Conservation (phyloP, 1,140 invertebrate genomes). For the Dermatophagoides farinae region DNA sequence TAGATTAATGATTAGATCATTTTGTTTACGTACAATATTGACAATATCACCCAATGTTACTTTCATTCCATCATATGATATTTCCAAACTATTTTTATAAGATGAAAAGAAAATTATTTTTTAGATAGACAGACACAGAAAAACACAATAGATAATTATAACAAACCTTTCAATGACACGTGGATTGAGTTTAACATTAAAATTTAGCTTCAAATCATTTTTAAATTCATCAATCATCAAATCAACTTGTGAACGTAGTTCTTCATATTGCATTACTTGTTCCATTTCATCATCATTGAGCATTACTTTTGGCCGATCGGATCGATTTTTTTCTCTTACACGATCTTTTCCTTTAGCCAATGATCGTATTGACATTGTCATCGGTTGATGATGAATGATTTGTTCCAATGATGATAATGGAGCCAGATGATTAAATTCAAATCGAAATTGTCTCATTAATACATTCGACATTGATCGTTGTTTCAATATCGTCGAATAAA, state of each 20-base stretch:
- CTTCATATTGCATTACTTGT: constrained; percentile 5
- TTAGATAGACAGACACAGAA: not conserved
- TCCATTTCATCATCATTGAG: constrained; percentile 13
- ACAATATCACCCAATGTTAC: constrained; percentile 10
- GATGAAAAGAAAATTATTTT: too few relatives aligned
- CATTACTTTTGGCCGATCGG: constrained; percentile 7
- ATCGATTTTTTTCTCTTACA: not conserved
- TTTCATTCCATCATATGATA: not conserved
- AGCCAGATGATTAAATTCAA: too few relatives aligned
- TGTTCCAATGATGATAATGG: too few relatives aligned
- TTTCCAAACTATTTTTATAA: not conserved
- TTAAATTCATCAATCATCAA: constrained; percentile 3
- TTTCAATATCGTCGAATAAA: too few relatives aligned
- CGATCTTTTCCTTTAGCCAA: constrained; percentile 9
- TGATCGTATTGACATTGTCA: not conserved
- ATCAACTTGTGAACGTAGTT: not conserved
- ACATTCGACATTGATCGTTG: too few relatives aligned
- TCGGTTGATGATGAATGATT: too few relatives aligned
- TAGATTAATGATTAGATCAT: constrained; percentile 9
- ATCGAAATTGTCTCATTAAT: too few relatives aligned
- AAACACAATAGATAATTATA: not conserved
- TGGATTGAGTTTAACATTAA: constrained; percentile 3
- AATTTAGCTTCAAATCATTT: not conserved
- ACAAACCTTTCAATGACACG: constrained; percentile 2
- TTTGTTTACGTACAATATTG: constrained; percentile 1